Evolutionary conservation across 2,888 invertebrate genomes (phyloP).

Genomic region (Antitype chi): DNA sequence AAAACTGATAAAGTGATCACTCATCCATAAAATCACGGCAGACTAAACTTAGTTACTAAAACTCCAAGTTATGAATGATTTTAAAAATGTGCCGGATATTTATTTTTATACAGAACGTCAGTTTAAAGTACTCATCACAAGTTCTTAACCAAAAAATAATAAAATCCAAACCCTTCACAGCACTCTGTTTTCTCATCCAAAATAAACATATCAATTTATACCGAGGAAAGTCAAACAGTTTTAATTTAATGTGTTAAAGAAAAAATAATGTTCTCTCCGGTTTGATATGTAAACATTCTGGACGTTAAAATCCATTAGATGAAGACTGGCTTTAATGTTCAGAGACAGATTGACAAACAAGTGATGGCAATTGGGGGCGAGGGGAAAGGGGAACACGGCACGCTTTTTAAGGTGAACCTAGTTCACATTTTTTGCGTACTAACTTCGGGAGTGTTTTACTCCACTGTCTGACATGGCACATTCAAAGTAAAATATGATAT

Average conservation of each 20-base stretch:
- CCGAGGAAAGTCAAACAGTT: conserved; percentile 64
- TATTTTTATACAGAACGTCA: conserved; percentile 23
- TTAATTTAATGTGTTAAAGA: conserved; percentile 67
- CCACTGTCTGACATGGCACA: too few relatives aligned
- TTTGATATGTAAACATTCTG: conserved; percentile 77
- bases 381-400: background rate
- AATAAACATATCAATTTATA: conserved; percentile 71
- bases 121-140: conserved; percentile 46
- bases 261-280: conserved; percentile 62
- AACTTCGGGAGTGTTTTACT: too few relatives aligned
- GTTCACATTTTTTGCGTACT: too few relatives aligned
- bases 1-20: background rate
- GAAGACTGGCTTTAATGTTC: conserved; percentile 75
- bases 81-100: background rate
- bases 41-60: too few relatives aligned
- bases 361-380: conserved; percentile 55
- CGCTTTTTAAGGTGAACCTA: conserved; percentile 42
- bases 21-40: background rate
- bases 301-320: conserved; percentile 81
- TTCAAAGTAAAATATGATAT: too few relatives aligned
- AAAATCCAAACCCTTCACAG: conserved; percentile 58
- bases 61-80: too few relatives aligned
- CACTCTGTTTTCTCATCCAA: conserved; percentile 64
- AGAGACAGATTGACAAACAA: conserved; percentile 80
- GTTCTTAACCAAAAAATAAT: conserved; percentile 47